phyloP scores from a whole-genome alignment of 2,113 vertebrate species.

The Megalops atlanticus region DNA sequence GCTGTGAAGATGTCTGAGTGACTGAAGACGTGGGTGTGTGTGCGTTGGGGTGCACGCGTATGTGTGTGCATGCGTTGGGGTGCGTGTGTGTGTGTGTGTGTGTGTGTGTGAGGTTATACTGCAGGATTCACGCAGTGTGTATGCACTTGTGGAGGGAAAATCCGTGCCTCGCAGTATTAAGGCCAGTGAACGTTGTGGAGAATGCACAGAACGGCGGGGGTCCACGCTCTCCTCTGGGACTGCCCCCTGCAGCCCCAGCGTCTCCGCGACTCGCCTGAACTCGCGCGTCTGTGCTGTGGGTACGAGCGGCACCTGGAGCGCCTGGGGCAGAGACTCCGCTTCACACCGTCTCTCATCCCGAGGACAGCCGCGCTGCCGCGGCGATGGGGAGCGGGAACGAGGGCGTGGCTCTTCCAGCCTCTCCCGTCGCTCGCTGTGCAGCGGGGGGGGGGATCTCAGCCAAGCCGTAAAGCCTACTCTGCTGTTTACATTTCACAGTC shows the following conservation, averaged over 20 bases:
- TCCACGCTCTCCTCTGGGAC: too few species aligned
- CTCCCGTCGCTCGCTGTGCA: not conserved
- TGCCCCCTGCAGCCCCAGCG: slow-evolving; percentile 38
- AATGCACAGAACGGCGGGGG: slow-evolving; percentile 45
- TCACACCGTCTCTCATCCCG: not conserved
- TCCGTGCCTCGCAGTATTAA: slow-evolving; percentile 68
- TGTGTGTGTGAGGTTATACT: not conserved
- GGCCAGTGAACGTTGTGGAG: slow-evolving; percentile 41
- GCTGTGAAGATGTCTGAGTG: slow-evolving; percentile 63
- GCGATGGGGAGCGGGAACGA: not conserved
- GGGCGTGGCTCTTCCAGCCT: not conserved
- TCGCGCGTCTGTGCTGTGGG: not conserved
- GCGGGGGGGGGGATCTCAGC: not conserved
- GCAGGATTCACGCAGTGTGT: slow-evolving; percentile 23
- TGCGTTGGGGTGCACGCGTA: not conserved
- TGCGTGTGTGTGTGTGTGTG: slow-evolving; percentile 8
- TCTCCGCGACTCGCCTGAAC: slow-evolving; percentile 54
- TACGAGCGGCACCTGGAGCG: slow-evolving; percentile 34
- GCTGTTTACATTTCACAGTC: slow-evolving; percentile 18
- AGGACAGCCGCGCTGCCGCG: not conserved
- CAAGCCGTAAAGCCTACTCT: not conserved
- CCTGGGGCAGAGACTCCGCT: slow-evolving; percentile 26
- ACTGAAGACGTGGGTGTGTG: slow-evolving; percentile 39
- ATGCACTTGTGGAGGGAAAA: slow-evolving; percentile 49
- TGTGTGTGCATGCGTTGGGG: slow-evolving; percentile 22